These are phyloP conservation scores for Peromyscus californicus DNA, from an alignment of 2,113 vertebrate species.

Conservation along the genomic window DNA sequence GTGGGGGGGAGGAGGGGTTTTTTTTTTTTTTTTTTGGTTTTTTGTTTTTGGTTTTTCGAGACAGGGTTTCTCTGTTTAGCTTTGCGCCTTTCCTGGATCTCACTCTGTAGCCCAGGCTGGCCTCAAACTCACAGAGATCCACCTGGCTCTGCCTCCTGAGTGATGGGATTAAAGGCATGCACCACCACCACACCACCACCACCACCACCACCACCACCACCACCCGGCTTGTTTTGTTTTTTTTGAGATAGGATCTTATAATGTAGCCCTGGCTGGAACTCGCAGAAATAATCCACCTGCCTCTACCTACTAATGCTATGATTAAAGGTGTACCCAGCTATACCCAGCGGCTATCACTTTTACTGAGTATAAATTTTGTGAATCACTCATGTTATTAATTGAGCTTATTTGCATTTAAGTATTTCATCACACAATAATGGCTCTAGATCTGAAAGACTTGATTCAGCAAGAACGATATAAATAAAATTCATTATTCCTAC, in stretches of 20 bases:
- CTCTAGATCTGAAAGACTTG: conserved; percentile 34
- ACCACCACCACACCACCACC: too few relatives aligned
- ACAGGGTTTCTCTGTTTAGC: not conserved
- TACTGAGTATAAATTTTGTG: conserved; percentile 38
- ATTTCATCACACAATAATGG: conserved; percentile 35
- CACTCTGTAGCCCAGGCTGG: too few relatives aligned
- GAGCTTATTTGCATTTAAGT: conserved; percentile 45
- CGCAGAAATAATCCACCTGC: not conserved
- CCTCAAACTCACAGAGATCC: too few relatives aligned
- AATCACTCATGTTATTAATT: conserved; percentile 52
- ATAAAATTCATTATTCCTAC: conserved; percentile 23
- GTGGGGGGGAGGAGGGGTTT: not conserved
- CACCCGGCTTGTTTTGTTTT: not conserved
- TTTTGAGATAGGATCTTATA: not conserved
- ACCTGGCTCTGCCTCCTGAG: too few relatives aligned
- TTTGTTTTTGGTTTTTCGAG: not conserved
- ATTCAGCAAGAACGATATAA: conserved; percentile 36
- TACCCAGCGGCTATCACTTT: not conserved
- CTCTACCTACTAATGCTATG: not conserved
- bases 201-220: too few relatives aligned
- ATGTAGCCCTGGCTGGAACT: not conserved
- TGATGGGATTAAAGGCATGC: too few relatives aligned
- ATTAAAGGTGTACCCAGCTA: not conserved
- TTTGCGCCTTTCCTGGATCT: too few relatives aligned
- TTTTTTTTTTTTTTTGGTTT: not conserved